Evolutionary conservation across 1,140 invertebrate species (phyloP), one percentile per base, ranked within the genome.

Genomic region (Drosophila lacteicornis): DNA sequence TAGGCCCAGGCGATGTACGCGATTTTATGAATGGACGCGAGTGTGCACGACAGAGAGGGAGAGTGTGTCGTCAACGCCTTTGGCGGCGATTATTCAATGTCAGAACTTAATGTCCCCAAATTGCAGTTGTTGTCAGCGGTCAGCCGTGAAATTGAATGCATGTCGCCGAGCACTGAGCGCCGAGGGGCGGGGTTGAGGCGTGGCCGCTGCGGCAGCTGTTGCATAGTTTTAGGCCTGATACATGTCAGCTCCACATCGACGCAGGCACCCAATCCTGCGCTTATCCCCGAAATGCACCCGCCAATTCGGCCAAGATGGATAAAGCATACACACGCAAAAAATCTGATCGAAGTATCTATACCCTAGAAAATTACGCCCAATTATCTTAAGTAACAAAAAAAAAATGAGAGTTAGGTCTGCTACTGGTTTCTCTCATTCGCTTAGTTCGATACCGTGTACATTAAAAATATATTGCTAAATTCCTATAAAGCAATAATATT

Each of bases 121-220:
- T 87, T 90, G 84, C 68, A 80, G 80, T 87, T 90, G 80, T 86
- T 87, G 84, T 74, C 66, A 77, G 81, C 85, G 77, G 73, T 75
- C 73, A 84, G 80, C 70, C 84, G 82, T 86, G 84, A 86, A 86
- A 88, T 88, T 88, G 84, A 88, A 83, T 82, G 82, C 79, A 78
- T 79, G 65, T 71, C 40, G 66, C 65, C 38, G 63, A 22, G 55
- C 36, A 19, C 13, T 22, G 62, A 3, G 22, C 22, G 22, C 22
- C 22, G 33, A n/a, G 19, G 8, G 22, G 25, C n/a, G 38, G 12
- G 25, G 30, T 1, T 11, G 13, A 7, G 27, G 22, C 43, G 46
- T 59, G 58, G 30, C 33, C 17, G 25, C 47, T 49, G 40, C 42
- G 49, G 53, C 79, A 82, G 69, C 70, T 86, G 83, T 83, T 87